Percentiles rank a stretch among this genome's conserved stretches.
These are phyloP conservation scores for Mesorhabditis sp. DNA, from an alignment of 2,888 invertebrate species.

Conservation along the genomic window DNA sequence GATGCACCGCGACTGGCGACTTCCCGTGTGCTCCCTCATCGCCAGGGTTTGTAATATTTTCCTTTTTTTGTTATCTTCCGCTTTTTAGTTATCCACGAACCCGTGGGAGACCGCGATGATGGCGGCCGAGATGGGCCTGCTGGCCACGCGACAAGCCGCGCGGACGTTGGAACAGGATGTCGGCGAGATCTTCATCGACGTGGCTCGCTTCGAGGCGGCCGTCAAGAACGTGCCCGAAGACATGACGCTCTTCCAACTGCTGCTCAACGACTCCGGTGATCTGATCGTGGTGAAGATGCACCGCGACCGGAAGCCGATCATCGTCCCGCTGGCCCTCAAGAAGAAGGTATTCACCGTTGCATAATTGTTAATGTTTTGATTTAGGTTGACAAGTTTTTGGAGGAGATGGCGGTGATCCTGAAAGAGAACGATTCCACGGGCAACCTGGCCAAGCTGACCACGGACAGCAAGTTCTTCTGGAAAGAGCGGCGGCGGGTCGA, in stretches of 20 bases:
- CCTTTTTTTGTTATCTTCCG: not conserved
- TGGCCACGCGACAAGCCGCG: constrained; percentile 10
- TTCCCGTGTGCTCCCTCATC: not conserved
- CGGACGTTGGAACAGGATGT: constrained; percentile 5
- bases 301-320: constrained; percentile 10
- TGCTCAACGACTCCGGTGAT: constrained; percentile 11
- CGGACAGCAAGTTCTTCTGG: constrained; percentile 3
- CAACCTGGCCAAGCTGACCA: not conserved
- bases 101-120: constrained; percentile 24
- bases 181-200: not conserved
- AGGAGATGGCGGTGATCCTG: not conserved
- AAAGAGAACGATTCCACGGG: not conserved
- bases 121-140: constrained; percentile 25
- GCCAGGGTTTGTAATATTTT: not conserved
- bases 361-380: not conserved
- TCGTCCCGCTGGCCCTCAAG: not conserved
- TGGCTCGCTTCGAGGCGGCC: not conserved
- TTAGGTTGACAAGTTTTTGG: not conserved
- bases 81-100: constrained; percentile 10
- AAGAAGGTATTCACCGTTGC: not conserved
- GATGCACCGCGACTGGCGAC: constrained; percentile 5
- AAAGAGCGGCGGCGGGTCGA: not conserved
- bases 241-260: constrained; percentile 16
- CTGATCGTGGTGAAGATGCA: constrained; percentile 15
- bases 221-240: constrained; percentile 12